Percentiles rank a stretch among this genome's conserved stretches.
Evolutionary conservation across 2,113 vertebrate species (phyloP).

Genomic region (Myiozetetes cayanensis): DNA sequence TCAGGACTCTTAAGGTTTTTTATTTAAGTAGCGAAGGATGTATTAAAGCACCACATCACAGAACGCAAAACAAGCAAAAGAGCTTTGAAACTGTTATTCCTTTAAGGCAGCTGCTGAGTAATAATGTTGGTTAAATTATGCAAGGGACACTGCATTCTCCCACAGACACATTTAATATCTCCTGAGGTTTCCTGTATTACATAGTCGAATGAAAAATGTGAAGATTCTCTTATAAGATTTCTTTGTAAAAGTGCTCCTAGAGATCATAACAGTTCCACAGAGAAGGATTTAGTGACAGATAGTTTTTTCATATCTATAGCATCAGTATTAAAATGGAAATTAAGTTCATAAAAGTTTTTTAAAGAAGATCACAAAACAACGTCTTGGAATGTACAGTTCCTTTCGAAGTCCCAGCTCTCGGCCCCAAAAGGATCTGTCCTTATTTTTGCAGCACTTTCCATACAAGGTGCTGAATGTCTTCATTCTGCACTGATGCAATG

Average conservation of each 20-base stretch:
- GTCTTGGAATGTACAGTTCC: neutral
- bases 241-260: neutral
- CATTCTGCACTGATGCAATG: rapidly evolving
- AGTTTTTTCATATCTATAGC: neutral
- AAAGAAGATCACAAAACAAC: neutral
- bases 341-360: neutral
- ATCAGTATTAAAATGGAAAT: slow-evolving; percentile 19
- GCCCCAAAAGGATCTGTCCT: neutral
- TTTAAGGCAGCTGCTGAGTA: slow-evolving; percentile 49
- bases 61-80: slow-evolving; percentile 18
- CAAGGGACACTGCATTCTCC: slow-evolving; percentile 43
- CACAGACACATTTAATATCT: slow-evolving; percentile 42
- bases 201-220: neutral
- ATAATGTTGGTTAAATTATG: slow-evolving; percentile 61
- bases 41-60: slow-evolving; percentile 21
- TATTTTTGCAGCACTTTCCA: neutral
- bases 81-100: slow-evolving; percentile 41
- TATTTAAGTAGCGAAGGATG: slow-evolving; percentile 46
- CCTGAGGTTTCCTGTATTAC: slow-evolving; percentile 12
- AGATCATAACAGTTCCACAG: slow-evolving; percentile 12
- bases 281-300: neutral
- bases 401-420: neutral
- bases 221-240: slow-evolving; percentile 24
- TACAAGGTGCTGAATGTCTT: neutral
- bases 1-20: neutral